A percentile compares a stretch with the other conserved stretches of the same genome.
phyloP scores from a whole-genome alignment of 2,888 invertebrate genomes.

The Nasonovia ribisnigri region DNA sequence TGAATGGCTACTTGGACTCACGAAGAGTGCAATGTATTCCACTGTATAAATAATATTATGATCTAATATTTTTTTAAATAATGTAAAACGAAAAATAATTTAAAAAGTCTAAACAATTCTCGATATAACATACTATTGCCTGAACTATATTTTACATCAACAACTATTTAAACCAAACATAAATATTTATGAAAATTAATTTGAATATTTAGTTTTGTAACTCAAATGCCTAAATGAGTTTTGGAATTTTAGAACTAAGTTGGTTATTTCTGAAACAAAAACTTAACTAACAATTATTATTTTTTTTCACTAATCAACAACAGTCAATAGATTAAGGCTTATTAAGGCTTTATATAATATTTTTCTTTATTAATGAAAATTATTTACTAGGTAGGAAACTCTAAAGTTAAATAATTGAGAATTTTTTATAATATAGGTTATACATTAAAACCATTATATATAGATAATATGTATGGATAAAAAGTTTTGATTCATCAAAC shows the following conservation, averaged over 20 bases:
- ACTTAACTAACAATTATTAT: background rate
- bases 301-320: background rate
- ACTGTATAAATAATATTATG: background rate
- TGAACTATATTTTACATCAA: background rate
- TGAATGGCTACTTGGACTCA: background rate
- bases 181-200: background rate
- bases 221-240: background rate
- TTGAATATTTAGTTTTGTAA: background rate
- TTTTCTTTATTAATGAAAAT: background rate
- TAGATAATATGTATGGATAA: background rate
- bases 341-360: background rate
- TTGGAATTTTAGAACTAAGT: background rate
- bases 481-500: background rate
- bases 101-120: background rate
- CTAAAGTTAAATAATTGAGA: background rate
- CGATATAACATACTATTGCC: background rate
- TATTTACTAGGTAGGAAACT: background rate
- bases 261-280: background rate
- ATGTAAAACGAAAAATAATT: no score
- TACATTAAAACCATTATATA: background rate
- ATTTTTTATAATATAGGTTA: background rate
- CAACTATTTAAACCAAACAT: background rate
- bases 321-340: background rate
- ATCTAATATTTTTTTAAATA: background rate
- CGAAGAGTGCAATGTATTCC: background rate